These are phyloP conservation scores for Cephalotes varians DNA, from an alignment of 2,888 invertebrate species.

Conservation along the genomic window DNA sequence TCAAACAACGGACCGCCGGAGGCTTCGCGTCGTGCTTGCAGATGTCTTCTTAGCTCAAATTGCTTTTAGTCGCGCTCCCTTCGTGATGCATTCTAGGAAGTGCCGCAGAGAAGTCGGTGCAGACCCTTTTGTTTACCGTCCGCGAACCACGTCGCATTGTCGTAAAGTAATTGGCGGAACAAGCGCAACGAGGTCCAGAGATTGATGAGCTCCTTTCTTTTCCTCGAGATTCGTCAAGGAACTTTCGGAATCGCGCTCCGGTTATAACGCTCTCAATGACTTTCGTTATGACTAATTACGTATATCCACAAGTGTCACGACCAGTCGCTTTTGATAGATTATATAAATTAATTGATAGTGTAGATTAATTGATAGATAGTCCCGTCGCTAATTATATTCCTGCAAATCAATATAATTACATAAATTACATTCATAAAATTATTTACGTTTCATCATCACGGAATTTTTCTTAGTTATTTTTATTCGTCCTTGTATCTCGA, in stretches of 20 bases:
- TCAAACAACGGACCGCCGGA: constrained; percentile 66
- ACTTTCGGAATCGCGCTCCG: constrained; percentile 44
- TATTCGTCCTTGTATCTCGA: neutral
- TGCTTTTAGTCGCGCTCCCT: neutral
- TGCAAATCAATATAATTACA: neutral
- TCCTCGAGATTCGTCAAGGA: constrained; percentile 58
- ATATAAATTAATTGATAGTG: too few species aligned
- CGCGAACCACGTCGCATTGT: constrained; percentile 65
- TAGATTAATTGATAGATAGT: neutral
- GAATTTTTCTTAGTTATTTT: neutral
- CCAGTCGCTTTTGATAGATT: too few species aligned
- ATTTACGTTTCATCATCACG: neutral
- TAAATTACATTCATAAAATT: neutral
- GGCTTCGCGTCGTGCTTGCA: neutral
- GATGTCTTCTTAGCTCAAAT: constrained; percentile 22
- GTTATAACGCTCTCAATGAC: neutral
- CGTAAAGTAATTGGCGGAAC: constrained; percentile 80
- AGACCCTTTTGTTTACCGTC: constrained; percentile 76
- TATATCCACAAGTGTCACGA: too few species aligned
- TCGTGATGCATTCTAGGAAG: constrained; percentile 72
- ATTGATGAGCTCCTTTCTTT: constrained; percentile 76
- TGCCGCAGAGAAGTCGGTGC: constrained; percentile 66
- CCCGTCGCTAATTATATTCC: too few species aligned
- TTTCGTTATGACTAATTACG: neutral
- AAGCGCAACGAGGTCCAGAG: constrained; percentile 82